phyloP scores from a whole-genome alignment of 2,113 vertebrate species.

The Willisornis vidua region DNA sequence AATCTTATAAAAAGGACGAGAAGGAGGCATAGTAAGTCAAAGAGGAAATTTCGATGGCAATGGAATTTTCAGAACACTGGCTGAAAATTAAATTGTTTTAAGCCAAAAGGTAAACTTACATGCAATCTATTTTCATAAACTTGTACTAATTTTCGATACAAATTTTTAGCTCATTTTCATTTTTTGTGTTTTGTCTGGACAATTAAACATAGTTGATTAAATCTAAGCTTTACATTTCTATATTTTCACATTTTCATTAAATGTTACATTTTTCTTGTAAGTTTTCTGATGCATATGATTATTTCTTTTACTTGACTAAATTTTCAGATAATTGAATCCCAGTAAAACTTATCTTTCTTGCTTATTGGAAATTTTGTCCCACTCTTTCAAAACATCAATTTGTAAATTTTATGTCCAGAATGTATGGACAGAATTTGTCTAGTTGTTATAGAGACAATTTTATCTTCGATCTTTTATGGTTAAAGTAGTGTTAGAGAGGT shows the following conservation, averaged over 20 bases:
- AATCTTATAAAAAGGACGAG: neutral
- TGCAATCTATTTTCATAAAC: neutral
- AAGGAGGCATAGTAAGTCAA: neutral
- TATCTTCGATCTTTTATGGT: neutral
- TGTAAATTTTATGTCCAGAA: neutral
- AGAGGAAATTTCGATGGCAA: neutral
- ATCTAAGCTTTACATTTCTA: neutral
- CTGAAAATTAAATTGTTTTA: neutral
- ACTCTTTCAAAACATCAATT: neutral
- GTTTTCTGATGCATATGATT: neutral
- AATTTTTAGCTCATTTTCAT: neutral
- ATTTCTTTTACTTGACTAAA: neutral
- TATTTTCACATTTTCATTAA: neutral
- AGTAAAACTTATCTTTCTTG: neutral
- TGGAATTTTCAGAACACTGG: neutral
- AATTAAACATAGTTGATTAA: neutral
- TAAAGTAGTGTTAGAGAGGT: neutral
- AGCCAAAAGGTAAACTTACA: neutral
- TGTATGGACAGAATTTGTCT: neutral
- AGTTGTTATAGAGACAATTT: neutral
- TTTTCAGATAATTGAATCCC: neutral
- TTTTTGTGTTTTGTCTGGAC: neutral
- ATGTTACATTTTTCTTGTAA: neutral
- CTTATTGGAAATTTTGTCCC: neutral
- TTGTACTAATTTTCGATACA: neutral